Conservation (phyloP, 2,113 vertebrate genomes). For the Zosterops lateralis region DNA sequence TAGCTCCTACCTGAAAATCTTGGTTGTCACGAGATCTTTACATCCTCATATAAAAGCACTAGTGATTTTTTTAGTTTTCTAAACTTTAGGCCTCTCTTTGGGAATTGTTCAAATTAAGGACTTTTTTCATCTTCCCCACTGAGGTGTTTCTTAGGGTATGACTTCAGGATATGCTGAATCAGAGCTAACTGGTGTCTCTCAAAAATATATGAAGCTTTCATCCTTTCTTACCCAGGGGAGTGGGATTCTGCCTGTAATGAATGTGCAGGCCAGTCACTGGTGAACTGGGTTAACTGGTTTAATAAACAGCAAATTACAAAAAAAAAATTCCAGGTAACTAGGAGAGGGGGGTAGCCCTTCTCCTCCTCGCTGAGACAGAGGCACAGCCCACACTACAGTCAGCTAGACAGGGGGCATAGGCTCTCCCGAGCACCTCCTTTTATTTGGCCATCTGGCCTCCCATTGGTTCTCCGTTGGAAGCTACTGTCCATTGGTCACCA, state of each 20-base stretch:
- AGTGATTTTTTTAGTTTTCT: neutral
- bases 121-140: neutral
- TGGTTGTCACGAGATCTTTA: neutral
- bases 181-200: neutral
- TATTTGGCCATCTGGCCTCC: too few species aligned
- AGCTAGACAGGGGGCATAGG: too few species aligned
- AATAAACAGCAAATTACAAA: too few species aligned
- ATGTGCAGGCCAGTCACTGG: too few species aligned
- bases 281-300: too few species aligned
- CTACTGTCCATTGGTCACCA: too few species aligned
- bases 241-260: neutral
- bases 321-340: too few species aligned
- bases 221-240: neutral
- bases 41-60: neutral
- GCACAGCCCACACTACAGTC: too few species aligned
- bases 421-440: too few species aligned
- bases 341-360: too few species aligned
- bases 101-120: neutral
- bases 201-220: neutral
- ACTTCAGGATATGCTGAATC: neutral
- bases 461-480: too few species aligned
- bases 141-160: neutral
- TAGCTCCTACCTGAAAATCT: neutral
- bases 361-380: too few species aligned
- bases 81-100: neutral